Evolutionary conservation across 2,888 invertebrate genomes (phyloP).

Genomic region (Auanema sp.): DNA sequence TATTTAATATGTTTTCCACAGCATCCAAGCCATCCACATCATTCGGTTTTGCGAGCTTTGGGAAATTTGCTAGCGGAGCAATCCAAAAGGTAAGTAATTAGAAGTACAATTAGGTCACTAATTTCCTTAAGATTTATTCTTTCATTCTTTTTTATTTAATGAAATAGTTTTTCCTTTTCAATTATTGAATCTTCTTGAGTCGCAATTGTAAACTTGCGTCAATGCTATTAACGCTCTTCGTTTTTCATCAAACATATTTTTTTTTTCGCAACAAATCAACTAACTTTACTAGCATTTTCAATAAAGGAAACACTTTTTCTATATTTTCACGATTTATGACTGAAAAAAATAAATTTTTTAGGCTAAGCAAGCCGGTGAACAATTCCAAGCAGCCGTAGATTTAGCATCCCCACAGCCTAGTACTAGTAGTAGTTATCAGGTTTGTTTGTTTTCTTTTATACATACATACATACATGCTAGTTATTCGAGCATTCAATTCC

Average conservation of each 20-base stretch:
- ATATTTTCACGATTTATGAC: not conserved
- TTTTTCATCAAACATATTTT: conserved; percentile 3
- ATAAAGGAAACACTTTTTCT: not conserved
- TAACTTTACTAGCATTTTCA: no score
- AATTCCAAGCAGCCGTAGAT: conserved; percentile 51
- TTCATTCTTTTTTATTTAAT: conserved; percentile 4
- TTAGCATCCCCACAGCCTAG: conserved; percentile 23
- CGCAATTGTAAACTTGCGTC: not conserved
- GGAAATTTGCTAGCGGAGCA: conserved; percentile 57
- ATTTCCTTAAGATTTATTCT: not conserved
- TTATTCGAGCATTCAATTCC: no score
- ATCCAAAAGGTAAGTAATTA: conserved; percentile 44
- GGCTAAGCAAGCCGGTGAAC: conserved; percentile 59
- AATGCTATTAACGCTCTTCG: not conserved
- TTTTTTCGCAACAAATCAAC: no score
- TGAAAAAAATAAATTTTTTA: conserved; percentile 21
- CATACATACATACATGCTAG: no score
- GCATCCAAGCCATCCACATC: conserved; percentile 10
- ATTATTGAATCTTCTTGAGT: not conserved
- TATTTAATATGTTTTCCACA: no score
- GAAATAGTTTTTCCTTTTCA: not conserved
- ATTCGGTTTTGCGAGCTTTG: conserved; percentile 55
- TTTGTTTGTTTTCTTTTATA: not conserved
- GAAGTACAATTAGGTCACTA: not conserved
- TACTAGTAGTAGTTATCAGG: conserved; percentile 2